phyloP scores from a whole-genome alignment of 2,888 invertebrate genomes.

The Parascotia fuliginaria region DNA sequence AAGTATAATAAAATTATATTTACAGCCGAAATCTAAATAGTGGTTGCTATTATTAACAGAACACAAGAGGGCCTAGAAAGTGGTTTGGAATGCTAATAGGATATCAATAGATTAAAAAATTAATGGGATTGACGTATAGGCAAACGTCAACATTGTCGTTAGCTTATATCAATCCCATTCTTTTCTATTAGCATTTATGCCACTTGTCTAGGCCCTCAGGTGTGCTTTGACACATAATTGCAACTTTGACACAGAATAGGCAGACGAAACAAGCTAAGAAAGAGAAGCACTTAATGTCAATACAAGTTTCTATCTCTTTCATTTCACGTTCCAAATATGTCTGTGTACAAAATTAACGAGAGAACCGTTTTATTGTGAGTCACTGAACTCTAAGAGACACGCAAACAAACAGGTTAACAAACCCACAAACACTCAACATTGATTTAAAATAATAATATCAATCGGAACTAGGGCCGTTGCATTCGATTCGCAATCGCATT shows the following conservation, averaged over 20 bases:
- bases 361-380: conserved; percentile 61
- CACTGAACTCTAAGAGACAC: conserved; percentile 58
- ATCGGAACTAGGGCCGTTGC: conserved; percentile 28
- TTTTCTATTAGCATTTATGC: too few relatives aligned
- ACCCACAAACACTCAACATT: conserved; percentile 46
- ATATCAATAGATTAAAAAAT: too few relatives aligned
- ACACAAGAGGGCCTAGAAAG: too few relatives aligned
- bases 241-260: conserved; percentile 25
- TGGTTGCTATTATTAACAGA: too few relatives aligned
- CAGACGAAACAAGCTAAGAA: conserved; percentile 37
- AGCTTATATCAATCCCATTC: too few relatives aligned
- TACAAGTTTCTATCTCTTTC: not conserved
- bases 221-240: too few relatives aligned
- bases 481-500: conserved; percentile 36
- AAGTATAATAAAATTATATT: too few relatives aligned
- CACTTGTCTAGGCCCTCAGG: not conserved
- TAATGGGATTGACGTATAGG: too few relatives aligned
- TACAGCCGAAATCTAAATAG: too few relatives aligned
- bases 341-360: conserved; percentile 54
- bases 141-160: too few relatives aligned
- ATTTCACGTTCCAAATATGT: conserved; percentile 52
- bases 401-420: conserved; percentile 64
- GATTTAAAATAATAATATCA: conserved; percentile 26
- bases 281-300: conserved; percentile 35
- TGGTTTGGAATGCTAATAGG: too few relatives aligned